Conservation (phyloP, 30 jellyfish, hydroid and myxozoan genomes). For the Catostylus mosaicus region DNA sequence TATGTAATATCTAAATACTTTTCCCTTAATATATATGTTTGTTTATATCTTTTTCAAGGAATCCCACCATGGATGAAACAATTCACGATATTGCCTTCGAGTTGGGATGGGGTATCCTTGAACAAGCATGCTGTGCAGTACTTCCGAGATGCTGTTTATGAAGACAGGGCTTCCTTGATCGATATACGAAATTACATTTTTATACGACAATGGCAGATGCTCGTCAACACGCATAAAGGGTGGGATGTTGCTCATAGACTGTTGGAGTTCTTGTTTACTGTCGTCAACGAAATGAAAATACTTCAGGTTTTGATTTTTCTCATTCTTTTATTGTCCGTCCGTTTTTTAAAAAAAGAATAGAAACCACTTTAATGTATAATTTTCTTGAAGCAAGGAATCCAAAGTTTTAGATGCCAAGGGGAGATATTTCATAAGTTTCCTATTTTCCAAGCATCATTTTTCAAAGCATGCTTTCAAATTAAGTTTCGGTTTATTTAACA, state of each 20-base stretch:
- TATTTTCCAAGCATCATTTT: no score
- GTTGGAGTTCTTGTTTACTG: conserved; percentile 77
- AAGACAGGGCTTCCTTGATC: conserved; percentile 78
- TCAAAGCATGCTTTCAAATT: no score
- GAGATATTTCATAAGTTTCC: no score
- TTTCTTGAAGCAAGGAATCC: no score
- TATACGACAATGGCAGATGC: conserved; percentile 85
- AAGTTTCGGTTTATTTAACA: no score
- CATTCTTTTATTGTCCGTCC: no score
- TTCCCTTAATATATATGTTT: no score
- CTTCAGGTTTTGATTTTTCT: no score
- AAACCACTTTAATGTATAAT: no score
- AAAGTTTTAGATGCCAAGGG: no score
- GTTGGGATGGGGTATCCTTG: conserved; percentile 91
- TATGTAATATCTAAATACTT: no score
- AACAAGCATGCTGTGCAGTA: conserved; percentile 44
- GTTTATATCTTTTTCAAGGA: conserved; percentile 43
- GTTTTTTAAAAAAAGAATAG: no score
- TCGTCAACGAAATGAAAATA: conserved; percentile 75
- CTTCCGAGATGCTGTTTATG: conserved; percentile 65
- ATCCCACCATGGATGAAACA: conserved; percentile 85
- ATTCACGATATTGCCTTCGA: conserved; percentile 44
- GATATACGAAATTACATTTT: conserved; percentile 88
- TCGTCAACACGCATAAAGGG: conserved; percentile 49
- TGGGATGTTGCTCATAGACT: conserved; percentile 85